Base-by-base conservation (phyloP, 2,888 invertebrate genomes). In the Caenorhabditis afra region DNA sequence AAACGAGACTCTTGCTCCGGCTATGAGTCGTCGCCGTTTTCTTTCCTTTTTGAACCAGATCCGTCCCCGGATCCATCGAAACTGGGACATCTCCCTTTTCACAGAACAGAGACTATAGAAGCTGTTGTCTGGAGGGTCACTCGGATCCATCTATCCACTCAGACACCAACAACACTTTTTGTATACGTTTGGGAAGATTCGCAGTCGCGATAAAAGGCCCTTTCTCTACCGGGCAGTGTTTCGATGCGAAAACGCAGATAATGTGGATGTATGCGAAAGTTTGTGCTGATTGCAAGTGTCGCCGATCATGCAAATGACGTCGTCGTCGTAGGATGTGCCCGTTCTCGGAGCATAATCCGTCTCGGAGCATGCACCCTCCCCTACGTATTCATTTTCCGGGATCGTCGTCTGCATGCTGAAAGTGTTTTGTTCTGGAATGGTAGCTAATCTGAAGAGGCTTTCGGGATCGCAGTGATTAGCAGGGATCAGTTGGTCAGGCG, bases 91-190 rank as follows among this genome's bases (percentile, higher is more conserved):
- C n/a, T n/a, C n/a, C n/a, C n/a, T n/a, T n/a, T n/a, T n/a, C 29
- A 5, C 29, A 29, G 29, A 29, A 7, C 7, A 5, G 3, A 41
- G 41, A 8, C 3, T 14, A 3, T 2, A 11, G 41, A 41, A 41
- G 11, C 41, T 8, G 3, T 41, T 41, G 14, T 11, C 2, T 41
- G 2, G 12, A 5, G 49, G 35, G 52, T 52, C 52, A 7, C 14
- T 52, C 29, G 2, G 52, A 49, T 22, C 23, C 68, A 68, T 59
- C 52, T 50, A 18, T 35, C 18, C 68, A n/a, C 12, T 44, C 59
- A 68, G 11, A 52, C 29, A 68, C 59, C 68, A 44, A 44, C 68
- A 68, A 58, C 68, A 59, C 14, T 68, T 68, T 59, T 53, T 49
- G 53, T 53, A 10, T 45, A 16, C 3, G 29, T 59, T 59, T 20